Base-by-base conservation (phyloP, 2,113 vertebrate genomes). In the Taxidea taxus region DNA sequence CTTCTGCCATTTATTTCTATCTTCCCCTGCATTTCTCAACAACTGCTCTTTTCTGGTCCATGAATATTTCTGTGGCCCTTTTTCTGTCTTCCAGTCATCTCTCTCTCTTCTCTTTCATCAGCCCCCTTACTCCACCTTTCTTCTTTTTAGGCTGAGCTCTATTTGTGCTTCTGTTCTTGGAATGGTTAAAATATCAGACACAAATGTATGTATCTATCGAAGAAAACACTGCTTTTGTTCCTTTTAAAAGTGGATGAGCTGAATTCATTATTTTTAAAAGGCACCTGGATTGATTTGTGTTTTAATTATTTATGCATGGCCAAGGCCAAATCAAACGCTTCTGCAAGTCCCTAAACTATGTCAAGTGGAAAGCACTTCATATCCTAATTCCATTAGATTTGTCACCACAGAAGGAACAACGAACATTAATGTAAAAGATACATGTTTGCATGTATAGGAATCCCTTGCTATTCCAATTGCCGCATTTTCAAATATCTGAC, bases 271-370 rank as follows among this genome's bases (percentile, higher is more conserved):
- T 96, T 80, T 70, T 74, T 21, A 92, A 90, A 74, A 81, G 27
- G 31, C n/a, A 84, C 31, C 56, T 60, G 18, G 80, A 74, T 49
- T 94, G n/a, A 92, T 87, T 87, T n/a, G 51, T 87, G 58, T 91
- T 96, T 94, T 95, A 97, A 93, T 83, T 85, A 92, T 90, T 95
- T 95, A 94, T 95, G 70, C 44, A 42, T 83, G 44, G 29, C 18
- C 34, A 93, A 80, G 68, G 72, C 58, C 70, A 78, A 93, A 86
- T 94, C 62, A 75, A 72, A 96, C 82, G 12, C 9, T 84, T 84
- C 77, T 89, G 58, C 72, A 86, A 95, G 64, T 0, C 42, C 18
- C 60, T 87, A 95, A 95, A 93, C 27, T 91, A 84, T 90, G 70
- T 87, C 39, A 88, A 94, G 78, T 74, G n/a, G 51, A 86, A 91